phyloP scores from a whole-genome alignment of 2,888 invertebrate genomes.

The Rhopalosiphum nymphaeae region DNA sequence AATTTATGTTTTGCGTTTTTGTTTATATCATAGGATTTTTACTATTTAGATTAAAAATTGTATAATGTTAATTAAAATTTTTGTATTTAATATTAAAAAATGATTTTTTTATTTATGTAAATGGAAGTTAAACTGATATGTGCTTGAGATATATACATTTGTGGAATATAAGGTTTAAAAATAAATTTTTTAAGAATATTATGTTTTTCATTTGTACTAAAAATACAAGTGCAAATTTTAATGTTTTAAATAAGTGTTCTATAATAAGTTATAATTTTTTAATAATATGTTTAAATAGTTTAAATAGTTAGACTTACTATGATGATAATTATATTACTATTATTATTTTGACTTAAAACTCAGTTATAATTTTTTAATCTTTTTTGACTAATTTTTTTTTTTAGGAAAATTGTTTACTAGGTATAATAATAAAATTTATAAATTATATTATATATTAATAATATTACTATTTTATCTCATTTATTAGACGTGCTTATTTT shows the following conservation, averaged over 20 bases:
- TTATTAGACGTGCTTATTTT: conserved; percentile 63
- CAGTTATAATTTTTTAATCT: conserved; percentile 51
- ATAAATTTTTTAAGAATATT: conserved; percentile 47
- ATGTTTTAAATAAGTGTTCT: conserved; percentile 49
- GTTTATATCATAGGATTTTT: conserved; percentile 53
- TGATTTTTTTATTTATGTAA: conserved; percentile 48
- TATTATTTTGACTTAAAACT: conserved; percentile 47
- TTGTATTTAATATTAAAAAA: conserved; percentile 48
- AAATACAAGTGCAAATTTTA: conserved; percentile 50
- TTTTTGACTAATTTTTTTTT: conserved; percentile 50
- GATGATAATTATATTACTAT: conserved; percentile 43
- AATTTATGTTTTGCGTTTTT: conserved; percentile 59
- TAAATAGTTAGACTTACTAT: conserved; percentile 45
- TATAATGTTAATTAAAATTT: conserved; percentile 49
- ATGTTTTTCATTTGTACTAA: conserved; percentile 52
- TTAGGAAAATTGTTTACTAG: conserved; percentile 61
- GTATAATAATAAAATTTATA: conserved; percentile 44
- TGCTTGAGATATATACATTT: conserved; percentile 59
- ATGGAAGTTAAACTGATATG: conserved; percentile 48
- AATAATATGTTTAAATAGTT: conserved; percentile 49
- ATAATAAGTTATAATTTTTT: conserved; percentile 45
- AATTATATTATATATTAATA: conserved; percentile 53
- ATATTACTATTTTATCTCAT: conserved; percentile 64
- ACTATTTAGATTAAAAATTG: conserved; percentile 52
- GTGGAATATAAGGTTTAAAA: conserved; percentile 52